phyloP scores from a whole-genome alignment of 2,797 vertebrate species.

The Sus cebifrons region DNA sequence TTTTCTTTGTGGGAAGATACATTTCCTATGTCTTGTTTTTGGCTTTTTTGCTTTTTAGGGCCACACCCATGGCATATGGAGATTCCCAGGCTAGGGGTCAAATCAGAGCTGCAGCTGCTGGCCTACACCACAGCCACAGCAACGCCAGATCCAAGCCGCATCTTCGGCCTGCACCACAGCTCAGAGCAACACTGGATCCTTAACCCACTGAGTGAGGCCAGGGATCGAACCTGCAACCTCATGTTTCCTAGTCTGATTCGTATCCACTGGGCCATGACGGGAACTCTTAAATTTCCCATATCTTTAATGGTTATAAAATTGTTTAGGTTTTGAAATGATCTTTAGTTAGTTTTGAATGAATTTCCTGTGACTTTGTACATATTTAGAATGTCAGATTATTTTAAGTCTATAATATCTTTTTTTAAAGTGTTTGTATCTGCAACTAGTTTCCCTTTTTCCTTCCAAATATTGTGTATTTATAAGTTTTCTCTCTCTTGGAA shows the following conservation, averaged over 20 bases:
- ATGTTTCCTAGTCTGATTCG: no score
- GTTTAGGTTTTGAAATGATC: constrained; percentile 9
- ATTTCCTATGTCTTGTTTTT: not conserved
- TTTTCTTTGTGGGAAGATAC: not conserved
- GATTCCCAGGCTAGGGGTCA: no score
- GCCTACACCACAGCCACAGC: no score
- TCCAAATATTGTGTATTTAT: constrained; percentile 33
- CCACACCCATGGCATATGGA: no score
- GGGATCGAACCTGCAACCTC: no score
- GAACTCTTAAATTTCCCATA: not conserved
- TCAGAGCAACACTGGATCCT: no score
- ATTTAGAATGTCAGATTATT: constrained; percentile 20
- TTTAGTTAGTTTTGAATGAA: constrained; percentile 25
- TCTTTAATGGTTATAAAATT: not conserved
- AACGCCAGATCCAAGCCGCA: no score
- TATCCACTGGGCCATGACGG: no score
- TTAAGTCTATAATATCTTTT: constrained; percentile 24
- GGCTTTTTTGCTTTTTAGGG: no score
- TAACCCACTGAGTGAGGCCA: no score
- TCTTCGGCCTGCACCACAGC: no score
- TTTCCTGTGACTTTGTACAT: not conserved
- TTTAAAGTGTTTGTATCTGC: not conserved
- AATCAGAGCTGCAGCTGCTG: no score
- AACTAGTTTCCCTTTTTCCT: not conserved
- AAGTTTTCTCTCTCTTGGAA: not conserved